Evolutionary conservation across 2,888 invertebrate genomes (phyloP), one percentile per base, ranked within the genome.

Genomic region (Leptopilina syphax): DNA sequence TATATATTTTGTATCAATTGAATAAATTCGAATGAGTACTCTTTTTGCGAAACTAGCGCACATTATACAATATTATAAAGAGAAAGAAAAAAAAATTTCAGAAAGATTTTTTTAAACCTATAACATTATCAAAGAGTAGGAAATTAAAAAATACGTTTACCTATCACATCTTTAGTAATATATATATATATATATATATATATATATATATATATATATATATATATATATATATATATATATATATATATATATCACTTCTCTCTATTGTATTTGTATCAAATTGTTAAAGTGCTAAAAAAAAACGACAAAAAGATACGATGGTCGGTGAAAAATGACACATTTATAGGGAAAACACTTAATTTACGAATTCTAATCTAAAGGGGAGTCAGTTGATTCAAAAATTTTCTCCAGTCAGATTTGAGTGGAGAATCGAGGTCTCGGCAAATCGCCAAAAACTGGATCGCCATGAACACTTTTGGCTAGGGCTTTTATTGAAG

Each of bases 401-500:
- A 13, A 18, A 54, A 73, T 73, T 13, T 57, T 73, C 9, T 73
- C 70, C 84, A 89, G 88, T 94, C 95, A 97, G 93, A 97, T 96
- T 93, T 96, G 96, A 83, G 96, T 96, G 91, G 96, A 96, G 93
- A 96, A 95, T 89, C 97, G 95, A 83, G 97, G 97, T 83, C 96
- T 94, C 66, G 98, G 98, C 89, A 98, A 93, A 89, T 98, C 98
- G 27, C 96, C 96, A 93, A 97, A 98, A 85, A 97, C 96, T 41
- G 95, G 93, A 92, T 97, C 97, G 82, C 96, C 97, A 92, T 97
- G 97, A 82, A 98, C 96, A 87, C 97, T 98, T 88, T 96, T 96
- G 27, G 98, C 97, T 88, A 98, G 93, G n/a, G 97, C 97, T 92
- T 97, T 96, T 91, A 98, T 98, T 91, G 96, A 97, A 66, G 97